Evolutionary conservation across 2,888 invertebrate genomes (phyloP), one percentile per base, ranked within the genome.

Genomic region (Cosmia trapezina): DNA sequence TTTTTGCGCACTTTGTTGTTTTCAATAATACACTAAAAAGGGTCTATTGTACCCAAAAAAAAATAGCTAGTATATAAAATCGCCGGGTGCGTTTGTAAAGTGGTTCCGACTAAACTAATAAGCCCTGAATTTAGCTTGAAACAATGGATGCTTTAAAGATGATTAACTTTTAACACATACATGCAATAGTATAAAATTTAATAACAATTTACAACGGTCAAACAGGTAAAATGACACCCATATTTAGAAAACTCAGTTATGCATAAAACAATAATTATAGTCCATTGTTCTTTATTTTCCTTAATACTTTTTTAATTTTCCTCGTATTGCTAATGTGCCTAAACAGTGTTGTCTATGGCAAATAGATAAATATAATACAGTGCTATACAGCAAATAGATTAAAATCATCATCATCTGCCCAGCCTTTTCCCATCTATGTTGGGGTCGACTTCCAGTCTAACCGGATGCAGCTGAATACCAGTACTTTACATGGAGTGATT

Each of bases 161-260:
- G n/a, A 60, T 17, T 28, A 59, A 53, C n/a, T 1, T 54, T 43
- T 12, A 2, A 54, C 61, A 80, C 47, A 56, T 9, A 64, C 79
- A 80, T 80, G 79, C 79, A 79, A 43, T 33, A 22, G 11, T 28
- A 56, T 37, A 41, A 57, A 56, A 67, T 54, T 43, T 74, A 43
- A 68, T 6, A 17, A 62, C 14, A 72, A 49, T 63, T 49, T n/a
- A 69, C 19, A 77, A 33, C 12, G 8, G 0, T 28, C 17, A 33
- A 59, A 83, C 65, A 80, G 68, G 68, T 74, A 80, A 83, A 79
- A n/a, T 61, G 41, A 56, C 68, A 80, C 51, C 62, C 62, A 75
- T 66, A 68, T 74, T 83, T 80, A 80, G 28, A 59, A 19, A 61
- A 33, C 1, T 22, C 60, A n/a, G 3, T 22, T 0, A 12, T 2